Evolutionary conservation across 2,888 invertebrate genomes (phyloP).

Genomic region (Syrista parreyssii): DNA sequence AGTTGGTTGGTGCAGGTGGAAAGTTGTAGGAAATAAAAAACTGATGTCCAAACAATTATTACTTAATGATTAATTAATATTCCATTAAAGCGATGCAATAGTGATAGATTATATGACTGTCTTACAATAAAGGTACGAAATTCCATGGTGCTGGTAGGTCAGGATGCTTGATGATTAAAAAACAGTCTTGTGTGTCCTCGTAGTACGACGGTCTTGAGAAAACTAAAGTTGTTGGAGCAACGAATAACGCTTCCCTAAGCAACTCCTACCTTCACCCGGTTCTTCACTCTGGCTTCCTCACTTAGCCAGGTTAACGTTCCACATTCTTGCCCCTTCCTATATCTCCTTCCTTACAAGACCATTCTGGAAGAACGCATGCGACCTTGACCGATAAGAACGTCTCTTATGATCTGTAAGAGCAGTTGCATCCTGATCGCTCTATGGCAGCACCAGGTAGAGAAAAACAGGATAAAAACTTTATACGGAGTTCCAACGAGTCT

Average conservation of each 20-base stretch:
- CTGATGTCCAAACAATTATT: background rate
- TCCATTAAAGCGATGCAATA: background rate
- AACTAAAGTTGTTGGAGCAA: slow-evolving; percentile 56
- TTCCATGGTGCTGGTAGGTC: slow-evolving; percentile 36
- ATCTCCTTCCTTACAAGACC: slow-evolving; percentile 4
- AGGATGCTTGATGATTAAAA: background rate
- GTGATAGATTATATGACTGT: slow-evolving; percentile 8
- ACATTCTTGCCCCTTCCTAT: slow-evolving; percentile 30
- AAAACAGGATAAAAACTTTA: slow-evolving; percentile 17
- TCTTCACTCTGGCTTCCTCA: slow-evolving; percentile 17
- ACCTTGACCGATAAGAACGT: slow-evolving; percentile 44
- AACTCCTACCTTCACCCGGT: slow-evolving; percentile 30
- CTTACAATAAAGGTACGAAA: slow-evolving; percentile 55
- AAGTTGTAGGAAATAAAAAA: background rate
- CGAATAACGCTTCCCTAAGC: slow-evolving; percentile 34
- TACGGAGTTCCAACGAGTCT: background rate
- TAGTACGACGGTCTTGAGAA: slow-evolving; percentile 54
- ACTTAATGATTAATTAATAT: background rate
- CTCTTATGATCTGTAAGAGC: background rate
- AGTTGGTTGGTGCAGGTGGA: background rate
- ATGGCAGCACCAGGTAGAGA: background rate
- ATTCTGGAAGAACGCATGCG: slow-evolving; percentile 17
- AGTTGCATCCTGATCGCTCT: background rate
- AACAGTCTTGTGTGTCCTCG: slow-evolving; percentile 41
- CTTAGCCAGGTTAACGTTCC: slow-evolving; percentile 35